Base-by-base conservation (phyloP, 1,140 invertebrate species). In the Drosophila aff. region DNA sequence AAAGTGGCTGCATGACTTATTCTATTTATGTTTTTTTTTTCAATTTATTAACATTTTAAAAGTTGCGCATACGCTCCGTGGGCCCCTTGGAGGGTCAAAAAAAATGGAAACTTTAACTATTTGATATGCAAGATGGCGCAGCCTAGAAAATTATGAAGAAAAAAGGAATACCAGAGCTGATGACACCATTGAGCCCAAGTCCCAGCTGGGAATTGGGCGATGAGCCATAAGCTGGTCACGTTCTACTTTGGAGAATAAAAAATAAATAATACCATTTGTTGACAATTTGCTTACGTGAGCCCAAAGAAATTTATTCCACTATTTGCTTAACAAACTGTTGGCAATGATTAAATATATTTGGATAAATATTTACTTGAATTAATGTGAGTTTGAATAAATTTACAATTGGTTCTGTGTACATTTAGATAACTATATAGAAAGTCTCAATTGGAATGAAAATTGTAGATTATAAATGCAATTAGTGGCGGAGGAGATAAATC, bases 261-360 rank as follows among this genome's bases (percentile, higher is more conserved):
- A 81, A 62, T 63, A 57, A 49, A 74, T 60, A 77, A 72, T 75
- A 71, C 77, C 80, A 87, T 87, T 87, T 87, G 84, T 83, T 87
- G 81, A 90, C 74, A 81, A 89, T 89, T 89, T 89, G 85, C 69
- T 62, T 89, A 89, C 85, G 84, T 89, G 84, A 49, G 41, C 46
- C 18, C 26, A 46, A 46, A 38, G 47, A 58, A 62, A 58, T 49
- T 55, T n/a, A 41, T 18, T 43, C 52, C 53, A 50, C 36, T 55
- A 40, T 71, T 68, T 44, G 31, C 31, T 40, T 28, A 55, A 18
- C 43, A 60, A 50, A 73, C 71, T 77, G 52, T 67, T 11, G 16
- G 52, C 59, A 46, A 47, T 65, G 43, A 33, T 31, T 36, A 38
- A 72, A 67, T 65, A 26, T 4, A 26, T 49, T 49, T 26, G 8